phyloP scores from a whole-genome alignment of 2,888 invertebrate genomes.

The Hypena proboscidalis region DNA sequence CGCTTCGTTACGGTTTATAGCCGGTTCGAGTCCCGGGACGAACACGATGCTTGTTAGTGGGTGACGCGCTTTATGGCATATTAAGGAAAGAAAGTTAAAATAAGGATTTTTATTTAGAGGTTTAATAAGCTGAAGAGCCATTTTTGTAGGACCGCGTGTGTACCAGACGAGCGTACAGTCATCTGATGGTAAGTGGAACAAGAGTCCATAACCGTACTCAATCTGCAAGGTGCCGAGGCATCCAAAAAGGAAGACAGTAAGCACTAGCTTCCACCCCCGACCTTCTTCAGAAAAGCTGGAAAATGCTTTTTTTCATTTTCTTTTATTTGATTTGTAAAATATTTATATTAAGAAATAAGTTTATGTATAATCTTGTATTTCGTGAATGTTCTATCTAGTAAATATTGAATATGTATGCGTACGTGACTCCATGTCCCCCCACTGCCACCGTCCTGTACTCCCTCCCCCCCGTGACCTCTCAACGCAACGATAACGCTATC shows the following conservation, averaged over 20 bases:
- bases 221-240: too few relatives aligned
- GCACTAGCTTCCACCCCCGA: too few relatives aligned
- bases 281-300: too few relatives aligned
- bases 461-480: neutral
- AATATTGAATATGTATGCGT: constrained; percentile 9
- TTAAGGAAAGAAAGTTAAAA: too few relatives aligned
- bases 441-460: neutral
- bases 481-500: constrained; percentile 11
- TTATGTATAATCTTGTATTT: neutral
- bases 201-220: too few relatives aligned
- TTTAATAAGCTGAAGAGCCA: too few relatives aligned
- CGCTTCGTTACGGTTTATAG: constrained; percentile 20
- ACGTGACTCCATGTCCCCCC: constrained; percentile 1
- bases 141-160: neutral
- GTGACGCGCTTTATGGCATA: constrained; percentile 6
- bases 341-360: too few relatives aligned
- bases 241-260: too few relatives aligned
- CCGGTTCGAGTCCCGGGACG: constrained; percentile 17
- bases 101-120: too few relatives aligned
- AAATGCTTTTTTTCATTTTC: too few relatives aligned
- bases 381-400: neutral
- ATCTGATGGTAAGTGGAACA: too few relatives aligned
- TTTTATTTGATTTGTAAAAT: too few relatives aligned
- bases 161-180: neutral
- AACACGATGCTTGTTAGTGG: constrained; percentile 26